phyloP scores from a whole-genome alignment of 2,113 vertebrate species.

The Sylvietta virens region DNA sequence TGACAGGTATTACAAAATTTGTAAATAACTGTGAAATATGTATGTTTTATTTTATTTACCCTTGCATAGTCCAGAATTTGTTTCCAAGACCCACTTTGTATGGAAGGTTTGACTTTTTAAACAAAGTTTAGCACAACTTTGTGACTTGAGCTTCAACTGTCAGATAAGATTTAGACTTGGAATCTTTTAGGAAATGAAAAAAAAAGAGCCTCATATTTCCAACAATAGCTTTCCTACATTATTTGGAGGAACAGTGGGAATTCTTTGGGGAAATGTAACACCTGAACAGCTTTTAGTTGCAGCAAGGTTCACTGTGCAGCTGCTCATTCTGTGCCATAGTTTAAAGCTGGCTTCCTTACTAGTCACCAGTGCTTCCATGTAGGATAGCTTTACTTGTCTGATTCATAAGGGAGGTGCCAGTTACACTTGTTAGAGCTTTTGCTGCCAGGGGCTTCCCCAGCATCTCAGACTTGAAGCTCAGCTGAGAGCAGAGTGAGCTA shows the following conservation, averaged over 20 bases:
- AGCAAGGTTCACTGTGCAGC: background rate
- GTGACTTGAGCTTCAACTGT: conserved; percentile 58
- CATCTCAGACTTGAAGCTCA: background rate
- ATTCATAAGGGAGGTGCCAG: background rate
- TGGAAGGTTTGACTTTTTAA: conserved; percentile 35
- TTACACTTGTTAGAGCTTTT: background rate
- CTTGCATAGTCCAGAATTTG: conserved; percentile 81
- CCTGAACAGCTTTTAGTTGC: background rate
- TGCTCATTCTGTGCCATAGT: background rate
- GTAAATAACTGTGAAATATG: conserved; percentile 97
- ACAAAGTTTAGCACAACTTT: conserved; percentile 65
- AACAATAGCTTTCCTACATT: conserved; percentile 54
- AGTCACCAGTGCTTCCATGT: background rate
- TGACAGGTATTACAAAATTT: conserved; percentile 88
- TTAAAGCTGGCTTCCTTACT: background rate
- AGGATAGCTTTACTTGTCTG: background rate
- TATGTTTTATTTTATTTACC: conserved; percentile 97
- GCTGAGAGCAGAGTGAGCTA: background rate
- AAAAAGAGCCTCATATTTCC: conserved; percentile 63
- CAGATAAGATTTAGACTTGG: conserved; percentile 30
- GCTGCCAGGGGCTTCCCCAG: conserved; percentile 25
- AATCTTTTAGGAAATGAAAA: conserved; percentile 56
- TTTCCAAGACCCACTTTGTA: conserved; percentile 64
- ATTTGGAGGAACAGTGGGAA: conserved; percentile 44
- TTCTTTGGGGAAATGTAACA: conserved; percentile 17